phyloP scores from a whole-genome alignment of 1,140 invertebrate species.

The Macrosteles quadrilineatus region DNA sequence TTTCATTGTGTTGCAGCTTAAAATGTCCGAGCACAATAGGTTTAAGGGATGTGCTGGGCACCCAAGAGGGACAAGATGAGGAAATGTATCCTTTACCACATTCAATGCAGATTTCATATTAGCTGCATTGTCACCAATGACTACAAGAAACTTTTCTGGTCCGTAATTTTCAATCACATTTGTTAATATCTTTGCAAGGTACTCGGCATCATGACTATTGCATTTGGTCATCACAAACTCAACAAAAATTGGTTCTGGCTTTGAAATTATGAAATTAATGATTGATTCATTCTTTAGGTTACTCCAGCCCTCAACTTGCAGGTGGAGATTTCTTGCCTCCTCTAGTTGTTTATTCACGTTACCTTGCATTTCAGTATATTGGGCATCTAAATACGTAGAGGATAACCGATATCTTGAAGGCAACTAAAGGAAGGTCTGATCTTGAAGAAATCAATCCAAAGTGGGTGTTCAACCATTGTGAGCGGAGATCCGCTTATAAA shows the following conservation, averaged over 20 bases:
- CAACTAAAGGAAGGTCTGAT: constrained; percentile 29
- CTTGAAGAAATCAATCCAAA: constrained; percentile 38
- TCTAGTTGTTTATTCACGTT: not conserved
- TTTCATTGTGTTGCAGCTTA: constrained; percentile 18
- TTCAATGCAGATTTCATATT: constrained; percentile 42
- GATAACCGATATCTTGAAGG: constrained; percentile 33
- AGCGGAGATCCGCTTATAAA: constrained; percentile 36
- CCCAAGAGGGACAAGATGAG: constrained; percentile 12
- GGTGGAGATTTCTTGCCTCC: constrained; percentile 30
- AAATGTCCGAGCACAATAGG: constrained; percentile 30
- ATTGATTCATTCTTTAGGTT: constrained; percentile 44
- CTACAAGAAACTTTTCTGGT: constrained; percentile 42
- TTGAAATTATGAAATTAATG: constrained; percentile 44
- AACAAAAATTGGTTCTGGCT: constrained; percentile 45
- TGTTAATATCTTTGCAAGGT: constrained; percentile 40
- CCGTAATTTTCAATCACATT: constrained; percentile 43
- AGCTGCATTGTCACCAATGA: constrained; percentile 42
- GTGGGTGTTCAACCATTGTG: constrained; percentile 36
- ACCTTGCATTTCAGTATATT: constrained; percentile 33
- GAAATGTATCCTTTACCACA: constrained; percentile 39
- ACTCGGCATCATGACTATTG: constrained; percentile 42
- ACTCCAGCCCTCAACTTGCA: constrained; percentile 46
- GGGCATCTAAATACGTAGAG: constrained; percentile 34
- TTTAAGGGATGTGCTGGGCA: constrained; percentile 29
- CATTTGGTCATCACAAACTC: constrained; percentile 39